Conservation (phyloP, 92 coral and sea anemone species). For the Paramuricea clavata region DNA sequence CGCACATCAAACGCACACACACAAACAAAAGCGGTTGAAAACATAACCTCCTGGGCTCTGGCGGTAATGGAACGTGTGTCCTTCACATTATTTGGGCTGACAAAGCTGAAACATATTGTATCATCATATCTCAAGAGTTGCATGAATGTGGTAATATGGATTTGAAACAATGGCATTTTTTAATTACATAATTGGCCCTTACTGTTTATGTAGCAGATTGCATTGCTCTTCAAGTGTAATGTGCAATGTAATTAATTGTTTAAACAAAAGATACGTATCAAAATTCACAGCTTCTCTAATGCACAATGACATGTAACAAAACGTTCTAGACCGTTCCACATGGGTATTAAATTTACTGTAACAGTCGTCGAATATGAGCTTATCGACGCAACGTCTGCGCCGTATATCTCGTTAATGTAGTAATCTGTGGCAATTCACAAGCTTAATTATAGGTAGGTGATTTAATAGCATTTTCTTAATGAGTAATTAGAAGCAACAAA, state of each 20-base stretch:
- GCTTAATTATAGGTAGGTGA: neutral
- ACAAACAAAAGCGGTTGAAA: too few relatives aligned
- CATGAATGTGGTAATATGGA: too few relatives aligned
- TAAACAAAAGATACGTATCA: slow-evolving; percentile 12
- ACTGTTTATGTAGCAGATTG: slow-evolving; percentile 7
- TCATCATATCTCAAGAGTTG: neutral
- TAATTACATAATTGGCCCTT: slow-evolving; percentile 6
- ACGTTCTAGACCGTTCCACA: slow-evolving; percentile 8
- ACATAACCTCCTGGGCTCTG: too few relatives aligned
- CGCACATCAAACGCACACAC: too few relatives aligned
- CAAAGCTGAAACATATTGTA: too few relatives aligned
- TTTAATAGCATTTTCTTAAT: neutral
- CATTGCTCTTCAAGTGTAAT: neutral
- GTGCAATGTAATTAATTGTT: neutral
- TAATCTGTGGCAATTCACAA: neutral
- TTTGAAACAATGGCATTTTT: too few relatives aligned
- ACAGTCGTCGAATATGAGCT: neutral
- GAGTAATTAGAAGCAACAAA: neutral
- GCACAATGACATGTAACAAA: neutral
- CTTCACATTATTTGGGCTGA: too few relatives aligned
- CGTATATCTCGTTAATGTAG: neutral
- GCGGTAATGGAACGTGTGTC: too few relatives aligned
- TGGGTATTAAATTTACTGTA: neutral
- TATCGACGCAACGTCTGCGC: neutral
- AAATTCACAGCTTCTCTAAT: neutral